Base-by-base conservation (phyloP, 1,140 invertebrate genomes). In the Pachypeltis micranthus region DNA sequence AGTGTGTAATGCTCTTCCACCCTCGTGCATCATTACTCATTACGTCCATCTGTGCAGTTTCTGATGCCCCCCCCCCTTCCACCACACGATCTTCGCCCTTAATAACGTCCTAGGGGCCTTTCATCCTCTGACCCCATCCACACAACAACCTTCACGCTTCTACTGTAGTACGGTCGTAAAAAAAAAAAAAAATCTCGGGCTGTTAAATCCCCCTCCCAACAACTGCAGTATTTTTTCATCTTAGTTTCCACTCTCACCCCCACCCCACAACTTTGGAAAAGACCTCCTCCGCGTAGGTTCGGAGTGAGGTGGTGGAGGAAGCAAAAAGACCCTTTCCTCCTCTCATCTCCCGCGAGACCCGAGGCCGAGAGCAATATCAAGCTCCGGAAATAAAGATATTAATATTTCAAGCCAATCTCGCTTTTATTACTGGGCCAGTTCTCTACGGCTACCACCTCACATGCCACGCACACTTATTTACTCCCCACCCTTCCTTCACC, bases 351-450 rank as follows among this genome's bases (percentile, higher is more conserved):
- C 10, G 12, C 19, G 10, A 12, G 16, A 14, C 21, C 24, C 23
- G 1, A 26, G 16, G 19, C 27, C 24, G 12, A 56, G 16, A 26
- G 54, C 62, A 63, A 63, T 63, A 63, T 58, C 27, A 12, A 58
- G 44, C 23, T 21, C 47, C 27, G 31, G 62, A 63, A 63, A 63
- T 63, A 63, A 63, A 63, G 62, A 63, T 63, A 63, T 63, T 63
- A 63, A 63, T 63, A 63, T 58, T 63, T 57, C 23, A 63, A 26
- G 1, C 44, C 55, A 26, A 31, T 28, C 61, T 31, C 57, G 31
- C 57, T 59, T 59, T 59, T 59, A 59, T 59, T 28, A 31, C 57
- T n/a, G 24, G 24, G 24, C 57, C 28, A 2, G 14, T 16, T n/a
- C 57, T 24, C 23, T 23, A n/a, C 59, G 44, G 27, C 58, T 62